Conservation (phyloP, 2,888 invertebrate species). For the Synanthedon tipuliformis region DNA sequence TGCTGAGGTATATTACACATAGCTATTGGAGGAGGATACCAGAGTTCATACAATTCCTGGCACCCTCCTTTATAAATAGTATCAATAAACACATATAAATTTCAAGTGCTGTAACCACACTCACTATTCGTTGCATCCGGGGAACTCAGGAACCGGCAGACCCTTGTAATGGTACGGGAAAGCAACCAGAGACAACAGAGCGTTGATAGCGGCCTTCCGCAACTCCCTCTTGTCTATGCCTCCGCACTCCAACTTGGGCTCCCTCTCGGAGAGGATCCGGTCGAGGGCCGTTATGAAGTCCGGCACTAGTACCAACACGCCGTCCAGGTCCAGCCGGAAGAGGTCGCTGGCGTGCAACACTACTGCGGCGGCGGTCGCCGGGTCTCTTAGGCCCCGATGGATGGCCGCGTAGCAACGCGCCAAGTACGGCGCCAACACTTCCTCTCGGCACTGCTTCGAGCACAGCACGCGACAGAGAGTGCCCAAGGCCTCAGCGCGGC, state of each 20-base stretch:
- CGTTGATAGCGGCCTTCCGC: conserved; percentile 90
- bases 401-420: conserved; percentile 94
- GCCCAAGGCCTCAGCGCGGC: conserved; percentile 95
- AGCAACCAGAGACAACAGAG: conserved; percentile 90
- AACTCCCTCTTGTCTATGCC: conserved; percentile 80
- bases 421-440: conserved; percentile 91
- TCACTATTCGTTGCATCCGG: conserved; percentile 67
- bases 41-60: background rate
- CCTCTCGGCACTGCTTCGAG: conserved; percentile 94
- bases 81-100: background rate
- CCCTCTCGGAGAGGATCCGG: conserved; percentile 88
- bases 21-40: too few species aligned
- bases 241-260: conserved; percentile 78
- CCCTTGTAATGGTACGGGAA: conserved; percentile 93
- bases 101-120: conserved; percentile 11
- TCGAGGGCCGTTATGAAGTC: conserved; percentile 91
- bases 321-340: conserved; percentile 90
- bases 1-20: too few species aligned
- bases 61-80: background rate
- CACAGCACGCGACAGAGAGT: conserved; percentile 96
- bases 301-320: conserved; percentile 91
- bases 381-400: conserved; percentile 84
- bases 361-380: conserved; percentile 84
- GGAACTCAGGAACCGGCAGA: conserved; percentile 77
- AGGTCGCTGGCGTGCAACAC: conserved; percentile 88